phyloP scores from a whole-genome alignment of 1,140 invertebrate genomes.

The Bombus confusus region DNA sequence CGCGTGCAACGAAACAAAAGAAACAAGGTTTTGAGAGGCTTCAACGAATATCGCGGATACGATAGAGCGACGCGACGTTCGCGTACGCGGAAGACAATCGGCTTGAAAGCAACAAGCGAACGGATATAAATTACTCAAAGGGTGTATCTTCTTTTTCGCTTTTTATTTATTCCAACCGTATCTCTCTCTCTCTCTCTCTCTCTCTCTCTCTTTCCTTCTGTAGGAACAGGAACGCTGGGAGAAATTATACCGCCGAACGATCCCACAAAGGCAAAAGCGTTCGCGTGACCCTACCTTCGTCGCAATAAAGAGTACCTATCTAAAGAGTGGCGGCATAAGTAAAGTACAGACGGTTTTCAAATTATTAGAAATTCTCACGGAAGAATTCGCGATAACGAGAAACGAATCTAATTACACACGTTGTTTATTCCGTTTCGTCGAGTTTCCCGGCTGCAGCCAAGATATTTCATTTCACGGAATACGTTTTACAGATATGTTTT shows the following conservation, averaged over 20 bases:
- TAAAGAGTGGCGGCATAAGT: background rate
- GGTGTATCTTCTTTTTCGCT: background rate
- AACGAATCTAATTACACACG: background rate
- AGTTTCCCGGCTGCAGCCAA: background rate
- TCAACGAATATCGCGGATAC: background rate
- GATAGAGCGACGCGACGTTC: background rate
- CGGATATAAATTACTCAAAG: background rate
- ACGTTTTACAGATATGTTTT: conserved; percentile 7
- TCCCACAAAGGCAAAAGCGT: background rate
- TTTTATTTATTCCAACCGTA: background rate
- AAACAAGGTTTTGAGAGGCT: background rate
- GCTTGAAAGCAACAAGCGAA: background rate
- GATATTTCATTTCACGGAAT: background rate
- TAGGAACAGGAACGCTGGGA: background rate
- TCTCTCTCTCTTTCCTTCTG: no score
- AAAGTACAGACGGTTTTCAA: background rate
- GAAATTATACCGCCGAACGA: background rate
- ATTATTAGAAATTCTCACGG: background rate
- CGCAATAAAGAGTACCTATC: background rate
- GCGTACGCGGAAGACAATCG: background rate
- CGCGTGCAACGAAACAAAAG: no score
- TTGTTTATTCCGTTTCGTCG: background rate
- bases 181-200: no score
- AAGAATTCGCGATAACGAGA: background rate
- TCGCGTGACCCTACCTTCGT: background rate